Base-by-base conservation (phyloP, 2,113 vertebrate genomes). In the Amia ocellicauda region DNA sequence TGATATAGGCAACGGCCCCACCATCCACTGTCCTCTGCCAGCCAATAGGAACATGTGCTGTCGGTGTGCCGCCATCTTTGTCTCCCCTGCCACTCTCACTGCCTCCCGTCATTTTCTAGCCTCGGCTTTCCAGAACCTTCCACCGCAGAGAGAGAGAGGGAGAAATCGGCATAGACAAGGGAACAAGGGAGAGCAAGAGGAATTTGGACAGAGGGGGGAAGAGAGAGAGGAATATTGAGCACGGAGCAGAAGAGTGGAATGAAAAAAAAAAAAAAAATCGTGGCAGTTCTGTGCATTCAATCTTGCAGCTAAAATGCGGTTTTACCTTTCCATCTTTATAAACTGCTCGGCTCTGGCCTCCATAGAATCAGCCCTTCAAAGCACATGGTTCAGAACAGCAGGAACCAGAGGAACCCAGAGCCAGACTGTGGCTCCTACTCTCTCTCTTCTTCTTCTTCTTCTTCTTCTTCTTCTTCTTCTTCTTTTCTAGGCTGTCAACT, bases 71-170 rank as follows among this genome's bases (percentile, higher is more conserved):
- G 70, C 85, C 87, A 85, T 90, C 90, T 86, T 80, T 89, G 85
- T 92, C 91, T 85, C 89, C 88, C 83, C 82, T 85, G 73, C 88
- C 86, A 87, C 88, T 86, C 82, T 93, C 93, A 91, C 90, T 92
- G 87, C 91, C 92, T 80, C 92, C 92, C 86, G 93, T 95, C 92
- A 94, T 96, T 92, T 89, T 93, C 90, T 83, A 77, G 81, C 82
- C 84, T 83, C 78, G 70, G 78, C 81, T 82, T 89, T 90, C 86
- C 83, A 89, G 87, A 82, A 90, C 91, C 92, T 93, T 75, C 5
- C 13, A 13, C n/a, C 45, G 61, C 54, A 63, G 50, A 27, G 28
- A 57, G 17, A 27, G 16, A 24, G 45, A 58, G 53, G 24, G 19
- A 13, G 24, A 36, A 53, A 49, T n/a, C 10, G 45, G 24, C 62